Conservation (phyloP, 2,888 invertebrate species). For the Tuberolachnus salignus region DNA sequence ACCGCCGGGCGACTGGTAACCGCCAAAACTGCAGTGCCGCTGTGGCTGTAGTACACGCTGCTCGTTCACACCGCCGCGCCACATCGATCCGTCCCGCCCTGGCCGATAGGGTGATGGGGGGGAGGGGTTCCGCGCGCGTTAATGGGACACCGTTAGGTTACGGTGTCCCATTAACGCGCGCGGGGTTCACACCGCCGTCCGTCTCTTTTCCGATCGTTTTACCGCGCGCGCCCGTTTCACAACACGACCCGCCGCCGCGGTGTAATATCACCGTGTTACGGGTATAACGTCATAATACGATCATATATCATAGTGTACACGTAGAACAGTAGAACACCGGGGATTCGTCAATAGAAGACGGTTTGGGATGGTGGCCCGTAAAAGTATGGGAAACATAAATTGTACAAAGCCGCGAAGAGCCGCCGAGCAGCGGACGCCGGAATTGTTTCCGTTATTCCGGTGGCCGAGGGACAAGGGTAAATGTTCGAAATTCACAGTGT, state of each 20-base stretch:
- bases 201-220: conserved; percentile 33
- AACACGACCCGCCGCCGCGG: not conserved
- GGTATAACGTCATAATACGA: not conserved
- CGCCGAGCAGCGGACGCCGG: too few species aligned
- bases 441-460: too few species aligned
- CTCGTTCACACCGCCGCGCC: not conserved
- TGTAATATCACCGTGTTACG: too few species aligned
- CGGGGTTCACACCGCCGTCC: conserved; percentile 11
- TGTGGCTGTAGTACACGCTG: not conserved
- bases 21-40: conserved; percentile 29
- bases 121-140: conserved; percentile 23
- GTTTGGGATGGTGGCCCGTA: too few species aligned
- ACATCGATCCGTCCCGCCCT: conserved; percentile 25
- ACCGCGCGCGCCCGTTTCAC: conserved; percentile 26
- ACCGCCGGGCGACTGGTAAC: conserved; percentile 20
- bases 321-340: too few species aligned
- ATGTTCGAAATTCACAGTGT: too few species aligned
- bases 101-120: too few species aligned
- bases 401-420: too few species aligned
- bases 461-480: too few species aligned
- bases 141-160: conserved; percentile 40
- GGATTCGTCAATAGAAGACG: too few species aligned
- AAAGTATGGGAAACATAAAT: too few species aligned
- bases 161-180: too few species aligned
- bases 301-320: not conserved